Conservation (phyloP, 1,140 invertebrate genomes). For the Metopolophium dirhodum region DNA sequence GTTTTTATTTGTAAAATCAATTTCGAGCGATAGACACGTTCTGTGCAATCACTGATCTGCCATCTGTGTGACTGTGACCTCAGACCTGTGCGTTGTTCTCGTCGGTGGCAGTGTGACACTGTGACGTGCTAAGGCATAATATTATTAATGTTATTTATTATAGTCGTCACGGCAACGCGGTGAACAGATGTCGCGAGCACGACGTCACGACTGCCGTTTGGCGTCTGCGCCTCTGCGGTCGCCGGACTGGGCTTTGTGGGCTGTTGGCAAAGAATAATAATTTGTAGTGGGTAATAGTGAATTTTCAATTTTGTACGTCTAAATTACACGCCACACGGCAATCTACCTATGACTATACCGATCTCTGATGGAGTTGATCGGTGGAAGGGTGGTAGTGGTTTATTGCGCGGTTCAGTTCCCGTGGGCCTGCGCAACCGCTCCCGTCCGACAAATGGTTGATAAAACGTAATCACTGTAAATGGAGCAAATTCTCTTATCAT, state of each 20-base stretch:
- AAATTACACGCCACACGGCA: too few species aligned
- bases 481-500: conserved; percentile 6
- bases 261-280: too few species aligned
- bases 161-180: not conserved
- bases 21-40: not conserved
- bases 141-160: not conserved
- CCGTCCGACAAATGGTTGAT: not conserved
- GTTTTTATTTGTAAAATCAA: not conserved
- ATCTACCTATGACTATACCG: not conserved
- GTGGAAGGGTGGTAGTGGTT: not conserved
- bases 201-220: too few species aligned
- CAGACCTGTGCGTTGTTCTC: not conserved
- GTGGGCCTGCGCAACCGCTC: not conserved
- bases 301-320: too few species aligned
- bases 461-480: conserved; percentile 3
- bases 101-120: not conserved
- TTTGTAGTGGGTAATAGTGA: too few species aligned
- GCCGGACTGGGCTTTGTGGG: too few species aligned
- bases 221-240: too few species aligned
- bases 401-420: not conserved
- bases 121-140: not conserved
- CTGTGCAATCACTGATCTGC: too few species aligned
- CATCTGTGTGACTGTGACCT: not conserved
- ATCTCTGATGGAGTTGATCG: not conserved
- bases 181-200: not conserved